phyloP scores from a whole-genome alignment of 2,113 vertebrate genomes.

The Prietella phreatophila region DNA sequence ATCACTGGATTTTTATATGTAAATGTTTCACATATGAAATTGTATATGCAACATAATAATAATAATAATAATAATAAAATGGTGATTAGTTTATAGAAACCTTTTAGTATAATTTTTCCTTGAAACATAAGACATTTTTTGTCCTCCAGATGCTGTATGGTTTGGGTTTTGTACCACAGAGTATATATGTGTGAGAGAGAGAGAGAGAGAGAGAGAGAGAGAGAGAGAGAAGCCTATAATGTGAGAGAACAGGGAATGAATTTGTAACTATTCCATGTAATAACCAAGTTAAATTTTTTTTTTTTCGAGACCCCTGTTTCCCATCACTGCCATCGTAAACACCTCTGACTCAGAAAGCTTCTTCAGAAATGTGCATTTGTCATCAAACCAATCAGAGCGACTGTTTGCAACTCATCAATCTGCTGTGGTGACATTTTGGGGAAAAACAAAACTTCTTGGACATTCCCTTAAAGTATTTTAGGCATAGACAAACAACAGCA shows the following conservation, averaged over 20 bases:
- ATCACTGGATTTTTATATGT: neutral
- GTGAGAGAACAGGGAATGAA: neutral
- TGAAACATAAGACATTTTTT: neutral
- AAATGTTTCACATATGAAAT: neutral
- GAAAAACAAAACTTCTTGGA: neutral
- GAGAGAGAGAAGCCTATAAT: neutral
- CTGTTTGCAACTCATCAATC: slow-evolving; percentile 14
- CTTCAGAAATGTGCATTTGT: neutral
- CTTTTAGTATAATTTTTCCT: neutral
- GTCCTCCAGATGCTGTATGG: neutral
- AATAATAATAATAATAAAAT: neutral
- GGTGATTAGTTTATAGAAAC: neutral
- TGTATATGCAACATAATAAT: too few relatives aligned
- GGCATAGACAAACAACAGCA: slow-evolving; percentile 21
- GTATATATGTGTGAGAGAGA: neutral
- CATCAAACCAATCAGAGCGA: neutral
- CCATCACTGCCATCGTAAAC: neutral
- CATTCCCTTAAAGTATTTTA: slow-evolving; percentile 45
- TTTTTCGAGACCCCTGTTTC: neutral
- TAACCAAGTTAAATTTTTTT: too few relatives aligned
- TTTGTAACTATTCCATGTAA: neutral
- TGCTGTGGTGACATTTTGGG: neutral
- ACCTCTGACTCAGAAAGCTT: neutral
- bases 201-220: neutral
- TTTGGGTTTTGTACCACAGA: neutral